Percentiles rank a stretch among this genome's conserved stretches.
Evolutionary conservation across 2,888 invertebrate species (phyloP).

Genomic region (Scaptomyza tumidula): DNA sequence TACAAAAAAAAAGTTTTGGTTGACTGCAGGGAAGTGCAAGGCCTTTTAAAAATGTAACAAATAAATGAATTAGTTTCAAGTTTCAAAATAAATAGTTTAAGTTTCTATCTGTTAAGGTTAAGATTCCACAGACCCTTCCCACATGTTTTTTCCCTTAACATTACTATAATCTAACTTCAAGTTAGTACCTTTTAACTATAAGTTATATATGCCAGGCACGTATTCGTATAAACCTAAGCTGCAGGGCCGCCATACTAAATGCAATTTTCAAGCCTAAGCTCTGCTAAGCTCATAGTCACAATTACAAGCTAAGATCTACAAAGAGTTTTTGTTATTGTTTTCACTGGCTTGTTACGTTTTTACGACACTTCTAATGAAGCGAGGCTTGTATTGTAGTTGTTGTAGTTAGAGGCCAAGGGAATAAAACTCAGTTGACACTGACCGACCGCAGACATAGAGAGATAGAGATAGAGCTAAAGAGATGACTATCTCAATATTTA

Average conservation of each 20-base stretch:
- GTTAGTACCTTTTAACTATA: constrained; percentile 4
- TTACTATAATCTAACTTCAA: neutral
- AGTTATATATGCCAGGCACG: constrained; percentile 45
- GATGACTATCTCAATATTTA: constrained; percentile 76
- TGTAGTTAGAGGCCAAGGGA: constrained; percentile 26
- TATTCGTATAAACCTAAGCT: constrained; percentile 24
- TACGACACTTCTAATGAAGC: constrained; percentile 65
- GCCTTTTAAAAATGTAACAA: no score
- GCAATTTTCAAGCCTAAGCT: constrained; percentile 34
- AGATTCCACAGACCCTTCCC: neutral
- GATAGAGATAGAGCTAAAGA: constrained; percentile 41
- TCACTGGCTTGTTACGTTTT: constrained; percentile 32
- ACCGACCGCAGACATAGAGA: constrained; percentile 59
- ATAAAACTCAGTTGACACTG: constrained; percentile 68
- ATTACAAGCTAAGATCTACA: constrained; percentile 38
- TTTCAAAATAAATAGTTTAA: no score
- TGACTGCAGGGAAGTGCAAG: no score
- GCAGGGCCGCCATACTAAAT: constrained; percentile 13
- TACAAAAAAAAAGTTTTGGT: no score
- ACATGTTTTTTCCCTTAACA: neutral
- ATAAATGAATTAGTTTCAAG: no score
- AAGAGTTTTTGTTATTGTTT: neutral
- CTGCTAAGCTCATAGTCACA: constrained; percentile 2
- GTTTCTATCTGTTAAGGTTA: neutral
- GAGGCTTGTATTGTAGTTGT: constrained; percentile 9